Evolutionary conservation across 1,140 invertebrate genomes (phyloP).

Genomic region (Eciton burchellii): DNA sequence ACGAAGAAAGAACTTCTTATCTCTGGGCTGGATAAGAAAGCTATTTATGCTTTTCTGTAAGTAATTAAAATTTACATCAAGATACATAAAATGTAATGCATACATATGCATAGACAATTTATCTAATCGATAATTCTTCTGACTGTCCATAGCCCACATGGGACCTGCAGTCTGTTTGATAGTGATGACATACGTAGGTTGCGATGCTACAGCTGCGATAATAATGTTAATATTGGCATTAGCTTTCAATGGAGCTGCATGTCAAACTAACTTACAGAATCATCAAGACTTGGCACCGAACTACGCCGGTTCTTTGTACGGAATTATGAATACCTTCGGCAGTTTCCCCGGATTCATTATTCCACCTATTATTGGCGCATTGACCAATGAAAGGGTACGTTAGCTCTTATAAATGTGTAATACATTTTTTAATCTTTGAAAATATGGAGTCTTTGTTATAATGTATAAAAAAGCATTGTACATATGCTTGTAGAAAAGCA

Average conservation of each 20-base stretch:
- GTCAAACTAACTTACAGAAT: slow-evolving; percentile 93
- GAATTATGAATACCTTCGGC: slow-evolving; percentile 91
- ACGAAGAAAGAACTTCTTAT: slow-evolving; percentile 86
- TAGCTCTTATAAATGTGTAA: slow-evolving; percentile 2
- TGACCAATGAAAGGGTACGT: slow-evolving; percentile 88
- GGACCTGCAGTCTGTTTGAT: slow-evolving; percentile 89
- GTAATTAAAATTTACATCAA: slow-evolving; percentile 73
- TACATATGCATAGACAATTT: background rate
- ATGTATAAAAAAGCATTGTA: no score
- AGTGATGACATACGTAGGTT: slow-evolving; percentile 88
- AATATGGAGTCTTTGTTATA: no score
- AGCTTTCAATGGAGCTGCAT: slow-evolving; percentile 93
- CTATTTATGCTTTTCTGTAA: slow-evolving; percentile 90
- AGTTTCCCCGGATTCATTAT: slow-evolving; percentile 91
- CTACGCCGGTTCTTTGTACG: slow-evolving; percentile 91
- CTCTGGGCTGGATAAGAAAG: slow-evolving; percentile 89
- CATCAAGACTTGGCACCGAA: slow-evolving; percentile 94
- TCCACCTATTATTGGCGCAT: slow-evolving; percentile 89
- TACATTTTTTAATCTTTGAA: background rate
- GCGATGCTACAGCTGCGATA: slow-evolving; percentile 88
- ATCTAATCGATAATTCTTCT: slow-evolving; percentile 6
- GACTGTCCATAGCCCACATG: slow-evolving; percentile 88
- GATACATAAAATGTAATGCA: background rate
- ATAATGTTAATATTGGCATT: slow-evolving; percentile 90
- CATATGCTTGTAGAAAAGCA: background rate